These are phyloP conservation scores for Solenopsis invicta DNA, from an alignment of 1,140 invertebrate species.

Conservation along the genomic window DNA sequence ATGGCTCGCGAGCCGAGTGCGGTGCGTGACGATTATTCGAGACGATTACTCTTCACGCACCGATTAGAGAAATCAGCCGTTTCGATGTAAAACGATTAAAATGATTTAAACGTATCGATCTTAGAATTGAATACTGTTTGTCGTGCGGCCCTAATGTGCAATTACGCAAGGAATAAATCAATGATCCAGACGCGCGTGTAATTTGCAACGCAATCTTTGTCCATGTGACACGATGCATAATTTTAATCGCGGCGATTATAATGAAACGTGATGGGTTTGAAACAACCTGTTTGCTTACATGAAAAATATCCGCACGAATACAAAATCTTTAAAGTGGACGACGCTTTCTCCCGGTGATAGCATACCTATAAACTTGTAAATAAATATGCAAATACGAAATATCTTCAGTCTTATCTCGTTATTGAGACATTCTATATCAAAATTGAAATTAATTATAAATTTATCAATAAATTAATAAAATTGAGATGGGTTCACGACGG, in stretches of 20 bases:
- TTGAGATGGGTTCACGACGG: background rate
- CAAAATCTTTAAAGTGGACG: background rate
- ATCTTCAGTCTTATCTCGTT: background rate
- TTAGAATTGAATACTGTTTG: background rate
- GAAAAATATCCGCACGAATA: background rate
- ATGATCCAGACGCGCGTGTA: slow-evolving; percentile 36
- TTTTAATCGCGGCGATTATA: slow-evolving; percentile 43
- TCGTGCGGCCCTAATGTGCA: background rate
- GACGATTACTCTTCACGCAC: background rate
- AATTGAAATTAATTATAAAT: background rate
- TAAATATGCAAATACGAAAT: background rate
- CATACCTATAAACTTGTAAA: background rate
- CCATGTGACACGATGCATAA: slow-evolving; percentile 37
- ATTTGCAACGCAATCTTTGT: slow-evolving; percentile 47
- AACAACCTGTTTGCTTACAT: background rate
- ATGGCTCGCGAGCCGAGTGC: slow-evolving; percentile 35
- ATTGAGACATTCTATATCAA: background rate
- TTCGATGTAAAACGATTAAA: slow-evolving; percentile 4
- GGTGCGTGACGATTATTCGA: background rate
- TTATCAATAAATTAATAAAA: too few species aligned
- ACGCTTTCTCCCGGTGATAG: background rate
- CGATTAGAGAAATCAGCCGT: background rate
- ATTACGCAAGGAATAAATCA: slow-evolving; percentile 51
- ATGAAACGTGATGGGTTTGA: slow-evolving; percentile 25
- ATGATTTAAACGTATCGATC: background rate